Conservation (phyloP, 1,140 invertebrate species). For the Sycophaga agraensis region DNA sequence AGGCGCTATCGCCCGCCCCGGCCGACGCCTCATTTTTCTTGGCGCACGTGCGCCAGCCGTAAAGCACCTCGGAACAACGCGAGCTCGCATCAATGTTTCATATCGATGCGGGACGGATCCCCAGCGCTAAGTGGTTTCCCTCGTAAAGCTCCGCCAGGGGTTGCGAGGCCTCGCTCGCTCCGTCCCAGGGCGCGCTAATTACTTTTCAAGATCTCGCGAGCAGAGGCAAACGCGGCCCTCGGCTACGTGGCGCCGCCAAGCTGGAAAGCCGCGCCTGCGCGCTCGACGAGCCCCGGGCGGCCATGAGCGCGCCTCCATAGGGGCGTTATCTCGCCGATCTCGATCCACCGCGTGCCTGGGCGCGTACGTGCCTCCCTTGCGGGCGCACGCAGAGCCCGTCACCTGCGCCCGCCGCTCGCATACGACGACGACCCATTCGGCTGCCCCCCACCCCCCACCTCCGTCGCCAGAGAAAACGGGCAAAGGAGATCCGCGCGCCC, state of each 20-base stretch:
- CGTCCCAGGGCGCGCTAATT: too few relatives aligned
- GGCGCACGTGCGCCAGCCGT: constrained; percentile 25
- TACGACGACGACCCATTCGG: too few relatives aligned
- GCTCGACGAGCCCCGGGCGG: too few relatives aligned
- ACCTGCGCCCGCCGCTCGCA: neutral
- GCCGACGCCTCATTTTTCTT: too few relatives aligned
- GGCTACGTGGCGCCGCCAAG: neutral
- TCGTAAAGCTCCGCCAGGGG: too few relatives aligned
- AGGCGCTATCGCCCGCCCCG: too few relatives aligned
- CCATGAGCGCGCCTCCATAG: neutral
- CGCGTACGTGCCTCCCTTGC: neutral
- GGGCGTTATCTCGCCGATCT: constrained; percentile 24
- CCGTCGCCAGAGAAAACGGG: constrained; percentile 12
- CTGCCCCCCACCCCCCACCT: neutral
- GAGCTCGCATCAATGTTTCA: constrained; percentile 52
- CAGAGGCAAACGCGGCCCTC: neutral
- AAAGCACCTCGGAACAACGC: neutral
- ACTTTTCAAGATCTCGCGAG: too few relatives aligned
- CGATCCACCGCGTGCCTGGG: constrained; percentile 5
- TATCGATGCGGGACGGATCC: constrained; percentile 42
- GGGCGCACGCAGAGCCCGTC: neutral
- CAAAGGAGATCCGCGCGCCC: constrained; percentile 35
- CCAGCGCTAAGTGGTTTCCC: constrained; percentile 57
- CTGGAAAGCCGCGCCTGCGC: neutral
- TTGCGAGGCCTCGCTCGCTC: too few relatives aligned